Conservation (phyloP, 2,113 vertebrate species). For the Protobothrops flavoviridis region DNA sequence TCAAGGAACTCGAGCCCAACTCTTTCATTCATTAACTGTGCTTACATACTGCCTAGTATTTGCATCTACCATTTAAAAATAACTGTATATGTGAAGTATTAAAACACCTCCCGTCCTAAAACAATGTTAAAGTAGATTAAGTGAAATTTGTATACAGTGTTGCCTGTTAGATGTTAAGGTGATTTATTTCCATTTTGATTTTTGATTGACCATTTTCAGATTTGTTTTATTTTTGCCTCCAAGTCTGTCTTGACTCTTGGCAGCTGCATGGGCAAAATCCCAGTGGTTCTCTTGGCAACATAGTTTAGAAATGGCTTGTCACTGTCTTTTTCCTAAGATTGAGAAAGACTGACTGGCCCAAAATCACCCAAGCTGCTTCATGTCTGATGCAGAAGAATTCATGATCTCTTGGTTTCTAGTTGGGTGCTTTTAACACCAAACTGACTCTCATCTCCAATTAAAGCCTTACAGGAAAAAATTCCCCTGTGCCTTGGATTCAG, state of each 20-base stretch:
- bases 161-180: not conserved
- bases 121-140: not conserved
- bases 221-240: not conserved
- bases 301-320: not conserved
- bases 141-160: not conserved
- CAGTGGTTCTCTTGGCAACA: not conserved
- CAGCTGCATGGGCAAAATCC: not conserved
- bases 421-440: not conserved
- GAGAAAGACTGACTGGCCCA: not conserved
- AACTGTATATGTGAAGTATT: not conserved
- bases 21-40: not conserved
- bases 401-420: not conserved
- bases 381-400: not conserved
- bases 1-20: not conserved
- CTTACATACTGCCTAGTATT: not conserved
- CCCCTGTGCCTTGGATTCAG: not conserved
- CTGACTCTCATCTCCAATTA: not conserved
- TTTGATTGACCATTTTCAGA: not conserved
- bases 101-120: not conserved
- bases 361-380: not conserved
- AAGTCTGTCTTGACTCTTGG: not conserved
- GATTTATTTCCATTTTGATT: not conserved
- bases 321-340: not conserved
- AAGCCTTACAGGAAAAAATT: not conserved
- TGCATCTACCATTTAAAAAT: not conserved